A percentile compares a stretch with the other conserved stretches of the same genome.
Conservation (phyloP, 2,797 vertebrate genomes). For the Amniataba percoides region DNA sequence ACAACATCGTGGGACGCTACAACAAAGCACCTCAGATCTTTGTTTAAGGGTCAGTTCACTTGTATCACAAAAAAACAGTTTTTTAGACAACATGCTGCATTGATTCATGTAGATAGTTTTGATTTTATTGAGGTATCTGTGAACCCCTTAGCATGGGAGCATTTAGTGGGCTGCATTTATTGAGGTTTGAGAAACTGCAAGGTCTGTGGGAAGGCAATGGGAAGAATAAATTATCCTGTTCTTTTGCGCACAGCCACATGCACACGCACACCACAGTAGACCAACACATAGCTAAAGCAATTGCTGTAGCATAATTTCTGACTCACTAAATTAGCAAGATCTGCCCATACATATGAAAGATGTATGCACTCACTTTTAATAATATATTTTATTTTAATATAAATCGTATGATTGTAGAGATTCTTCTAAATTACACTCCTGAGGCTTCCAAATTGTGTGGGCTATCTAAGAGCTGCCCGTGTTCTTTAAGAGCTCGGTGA, state of each 20-base stretch:
- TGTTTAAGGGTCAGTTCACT: not conserved
- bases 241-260: not conserved
- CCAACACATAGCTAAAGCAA: slow-evolving; percentile 11
- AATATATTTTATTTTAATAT: not conserved
- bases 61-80: not conserved
- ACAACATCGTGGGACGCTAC: not conserved
- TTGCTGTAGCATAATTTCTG: slow-evolving; percentile 6
- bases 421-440: slow-evolving; percentile 1
- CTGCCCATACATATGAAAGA: not conserved
- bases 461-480: not conserved
- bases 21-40: slow-evolving; percentile 5
- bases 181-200: not conserved
- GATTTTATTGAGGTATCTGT: not conserved
- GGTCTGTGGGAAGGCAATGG: slow-evolving; percentile 13
- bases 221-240: slow-evolving; percentile 14
- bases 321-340: slow-evolving; percentile 5
- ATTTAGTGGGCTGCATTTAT: not conserved
- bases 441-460: not conserved
- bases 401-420: too few species aligned
- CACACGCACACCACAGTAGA: not conserved
- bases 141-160: not conserved
- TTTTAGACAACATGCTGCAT: not conserved
- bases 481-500: not conserved
- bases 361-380: too few species aligned
- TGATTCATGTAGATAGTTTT: not conserved